Base-by-base conservation (phyloP, 2,888 invertebrate genomes). In the Andrena bucephala region DNA sequence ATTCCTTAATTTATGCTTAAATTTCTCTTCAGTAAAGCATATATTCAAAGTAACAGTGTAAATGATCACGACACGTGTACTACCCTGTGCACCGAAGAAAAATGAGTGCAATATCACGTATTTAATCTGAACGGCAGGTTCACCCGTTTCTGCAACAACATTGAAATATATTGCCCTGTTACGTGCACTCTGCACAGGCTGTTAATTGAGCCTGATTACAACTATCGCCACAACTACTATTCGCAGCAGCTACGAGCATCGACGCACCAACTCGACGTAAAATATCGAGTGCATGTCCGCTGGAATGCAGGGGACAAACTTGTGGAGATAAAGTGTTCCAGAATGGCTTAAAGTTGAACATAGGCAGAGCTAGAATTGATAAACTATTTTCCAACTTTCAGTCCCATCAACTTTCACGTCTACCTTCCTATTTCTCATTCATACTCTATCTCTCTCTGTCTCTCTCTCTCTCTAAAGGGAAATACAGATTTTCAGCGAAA, bases 191-290 rank as follows among this genome's bases (percentile, higher is more conserved):
- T 27, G 66, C 13, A 24, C 42, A 5, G 50, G 16, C 27, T 13
- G 72, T 85, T 83, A 83, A 83, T 81, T 65, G 70, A 80, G 76
- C 67, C 54, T 48, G 66, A 80, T 77, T 80, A 75, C 48, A 59
- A 8, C 68, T 48, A 65, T 36, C 54, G 57, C 1, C 6, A 29
- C 33, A 66, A 74, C 73, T 57, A 59, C 62, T 50, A 54, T 65
- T 69, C 24, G 4, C 42, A 52, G 60, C 33, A 68, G 54, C 29
- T 4, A 29, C 33, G 67, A 72, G 42, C 60, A 50, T 57, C 24
- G 59, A 62, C 48, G 27, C n/a, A 20, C 2, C 20, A 73, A 36
- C 68, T 57, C 16, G 50, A 52, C 65, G 42, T 73, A 50, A 81
- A 73, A 73, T 73, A 78, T 81, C 54, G 73, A 59, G 27, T 3